These are phyloP conservation scores for western clawed frog (Xenopus tropicalis) DNA, from an alignment of 2,113 vertebrate genomes.

Conservation along the genomic window UCB_Xtro_10.0 CM004450.2:43321501-43322000, in stretches of 20 bases:
- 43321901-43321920: constrained; percentile 6
- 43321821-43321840: background rate
- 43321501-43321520: constrained; percentile 35
- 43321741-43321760: constrained; percentile 15
- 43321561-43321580: constrained; percentile 30
- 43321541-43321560: constrained; percentile 33
- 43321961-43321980: background rate
- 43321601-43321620: constrained; percentile 43
- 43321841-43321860: constrained; percentile 7
- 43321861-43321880: constrained; percentile 8
- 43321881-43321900: background rate
- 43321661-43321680: constrained; percentile 26
- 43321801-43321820: background rate
- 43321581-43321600: constrained; percentile 46
- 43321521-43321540: constrained; percentile 36
- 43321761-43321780: constrained; percentile 3
- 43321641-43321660: constrained; percentile 42
- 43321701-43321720: constrained; percentile 17
- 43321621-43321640: constrained; percentile 36
- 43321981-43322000: background rate
- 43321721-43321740: constrained; percentile 26
- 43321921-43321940: constrained; percentile 15
- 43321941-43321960: background rate
- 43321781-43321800: constrained; percentile 8
- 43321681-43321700: background rate